phyloP scores from a whole-genome alignment of 2,888 invertebrate species.

The Entomobrya multifasciata region DNA sequence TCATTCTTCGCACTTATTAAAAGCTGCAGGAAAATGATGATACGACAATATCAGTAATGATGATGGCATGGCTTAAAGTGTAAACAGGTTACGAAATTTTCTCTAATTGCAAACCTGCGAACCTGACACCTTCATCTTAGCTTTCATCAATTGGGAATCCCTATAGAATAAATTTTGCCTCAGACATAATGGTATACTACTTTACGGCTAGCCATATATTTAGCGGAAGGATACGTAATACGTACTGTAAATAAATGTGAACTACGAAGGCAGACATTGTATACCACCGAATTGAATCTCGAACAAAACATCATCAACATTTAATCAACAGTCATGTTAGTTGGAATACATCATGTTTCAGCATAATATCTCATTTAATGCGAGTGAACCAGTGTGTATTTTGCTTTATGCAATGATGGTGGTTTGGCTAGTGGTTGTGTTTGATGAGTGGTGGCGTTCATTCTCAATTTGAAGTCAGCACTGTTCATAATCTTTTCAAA shows the following conservation, averaged over 20 bases:
- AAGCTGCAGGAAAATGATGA: too few species aligned
- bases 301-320: conserved; percentile 2
- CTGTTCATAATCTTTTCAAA: too few species aligned
- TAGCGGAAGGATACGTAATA: not conserved
- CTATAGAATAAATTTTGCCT: conserved; percentile 48
- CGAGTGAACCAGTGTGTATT: conserved; percentile 21
- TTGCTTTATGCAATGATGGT: not conserved
- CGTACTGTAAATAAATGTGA: not conserved
- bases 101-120: conserved; percentile 56
- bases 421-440: not conserved
- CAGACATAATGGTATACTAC: too few species aligned
- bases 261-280: not conserved
- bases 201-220: too few species aligned
- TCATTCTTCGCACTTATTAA: too few species aligned
- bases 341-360: not conserved
- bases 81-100: conserved; percentile 58
- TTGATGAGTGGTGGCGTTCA: not conserved
- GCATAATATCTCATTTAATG: not conserved
- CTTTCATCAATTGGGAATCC: conserved; percentile 52
- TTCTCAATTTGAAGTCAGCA: too few species aligned
- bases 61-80: not conserved
- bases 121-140: conserved; percentile 54
- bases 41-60: not conserved
- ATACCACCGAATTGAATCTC: not conserved
- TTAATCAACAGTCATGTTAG: conserved; percentile 23